phyloP scores from a whole-genome alignment of 2,797 vertebrate species.

The Falco berigora region DNA sequence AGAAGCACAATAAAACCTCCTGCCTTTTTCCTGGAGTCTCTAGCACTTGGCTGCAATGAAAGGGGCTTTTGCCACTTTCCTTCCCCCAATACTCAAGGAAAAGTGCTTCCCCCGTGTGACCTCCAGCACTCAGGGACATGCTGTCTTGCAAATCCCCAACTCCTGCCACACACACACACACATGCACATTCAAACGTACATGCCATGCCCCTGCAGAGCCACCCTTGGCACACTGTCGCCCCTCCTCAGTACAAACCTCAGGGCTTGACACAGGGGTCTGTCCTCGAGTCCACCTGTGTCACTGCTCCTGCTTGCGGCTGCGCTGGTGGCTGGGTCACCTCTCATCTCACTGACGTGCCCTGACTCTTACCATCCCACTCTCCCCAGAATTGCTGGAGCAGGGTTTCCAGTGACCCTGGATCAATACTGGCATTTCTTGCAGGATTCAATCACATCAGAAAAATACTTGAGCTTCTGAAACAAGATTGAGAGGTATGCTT shows the following conservation, averaged over 20 bases:
- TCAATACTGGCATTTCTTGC: not conserved
- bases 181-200: rapidly evolving
- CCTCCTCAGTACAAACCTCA: rapidly evolving
- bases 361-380: not conserved
- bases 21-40: not conserved
- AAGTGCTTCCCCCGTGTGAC: not conserved
- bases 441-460: not conserved
- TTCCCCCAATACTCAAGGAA: not conserved
- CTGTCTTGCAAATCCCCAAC: not conserved
- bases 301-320: not conserved
- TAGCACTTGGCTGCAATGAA: not conserved
- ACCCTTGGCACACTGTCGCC: not conserved
- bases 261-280: rapidly evolving
- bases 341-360: rapidly evolving
- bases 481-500: not conserved
- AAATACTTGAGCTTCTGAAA: not conserved
- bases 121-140: not conserved
- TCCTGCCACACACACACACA: not conserved
- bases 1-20: not conserved
- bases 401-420: not conserved
- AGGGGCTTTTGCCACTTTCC: not conserved
- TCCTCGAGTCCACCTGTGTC: not conserved
- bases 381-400: not conserved
- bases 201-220: not conserved
- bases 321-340: not conserved